Conservation (phyloP, 2,888 invertebrate genomes). For the Eilema griseolum region DNA sequence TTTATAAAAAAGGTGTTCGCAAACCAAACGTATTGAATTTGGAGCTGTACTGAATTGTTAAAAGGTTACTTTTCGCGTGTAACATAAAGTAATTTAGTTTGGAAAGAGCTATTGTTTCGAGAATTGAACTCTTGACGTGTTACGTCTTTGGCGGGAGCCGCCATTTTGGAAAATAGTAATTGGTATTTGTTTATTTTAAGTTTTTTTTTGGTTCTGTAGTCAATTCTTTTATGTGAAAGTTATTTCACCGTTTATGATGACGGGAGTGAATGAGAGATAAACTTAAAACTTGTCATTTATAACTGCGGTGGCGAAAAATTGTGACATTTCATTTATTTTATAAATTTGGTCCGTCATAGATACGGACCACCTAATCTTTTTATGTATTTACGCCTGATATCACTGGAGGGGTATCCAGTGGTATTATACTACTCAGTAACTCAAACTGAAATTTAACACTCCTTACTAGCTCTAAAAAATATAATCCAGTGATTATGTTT, state of each 20-base stretch:
- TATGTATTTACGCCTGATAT: neutral
- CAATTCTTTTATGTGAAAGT: constrained; percentile 16
- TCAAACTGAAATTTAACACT: no score
- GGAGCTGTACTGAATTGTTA: fast-evolving
- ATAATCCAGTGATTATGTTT: neutral
- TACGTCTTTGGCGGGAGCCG: constrained; percentile 29
- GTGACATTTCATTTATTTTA: neutral
- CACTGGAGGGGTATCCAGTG: neutral
- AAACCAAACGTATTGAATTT: neutral
- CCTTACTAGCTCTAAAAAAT: no score
- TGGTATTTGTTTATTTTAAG: constrained; percentile 25
- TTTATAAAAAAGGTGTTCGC: neutral
- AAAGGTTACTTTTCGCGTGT: constrained; percentile 17
- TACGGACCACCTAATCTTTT: constrained; percentile 1
- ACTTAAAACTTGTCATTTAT: neutral
- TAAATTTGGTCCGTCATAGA: no score
- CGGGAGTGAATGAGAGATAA: no score
- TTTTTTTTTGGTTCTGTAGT: constrained; percentile 19
- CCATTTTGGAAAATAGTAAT: constrained; percentile 18
- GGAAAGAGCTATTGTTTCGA: constrained; percentile 51
- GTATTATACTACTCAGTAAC: neutral
- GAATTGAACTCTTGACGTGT: constrained; percentile 49
- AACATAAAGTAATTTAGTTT: constrained; percentile 23
- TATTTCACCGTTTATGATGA: constrained; percentile 9
- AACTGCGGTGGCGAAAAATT: neutral